Evolutionary conservation across 2,797 vertebrate genomes (phyloP), one percentile per base, ranked within the genome.

Genomic region (Erpetoichthys calabaricus): DNA sequence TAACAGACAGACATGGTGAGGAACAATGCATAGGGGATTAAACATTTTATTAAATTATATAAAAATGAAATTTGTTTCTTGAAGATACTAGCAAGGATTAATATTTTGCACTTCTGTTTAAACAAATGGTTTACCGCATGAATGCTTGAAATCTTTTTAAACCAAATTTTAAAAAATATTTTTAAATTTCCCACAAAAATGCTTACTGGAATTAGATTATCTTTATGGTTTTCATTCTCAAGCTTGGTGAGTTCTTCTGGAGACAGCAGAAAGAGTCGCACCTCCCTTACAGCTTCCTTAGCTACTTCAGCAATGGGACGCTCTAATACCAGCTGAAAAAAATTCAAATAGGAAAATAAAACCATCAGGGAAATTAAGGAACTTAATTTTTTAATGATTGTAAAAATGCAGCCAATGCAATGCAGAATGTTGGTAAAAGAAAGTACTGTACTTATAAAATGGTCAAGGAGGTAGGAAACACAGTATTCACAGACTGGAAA

Each of bases 161-260:
- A 25, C 25, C 25, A 25, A 25, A 25, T 25, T 25, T 25, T 25
- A 25, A 25, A 25, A 25, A 25, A 2, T 25, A 25, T 25, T 25
- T 25, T 25, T 25, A 25, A 25, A 25, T 25, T 25, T 25, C 25
- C 25, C 2, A 25, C 25, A 25, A 25, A 25, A 25, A 6, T 49
- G 47, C 75, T 68, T 59, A 83, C 83, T 57, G 82, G 82, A 56
- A 84, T 77, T 10, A 83, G 70, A 1, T 73, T 67, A 45, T 85
- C 81, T 54, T 5, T 57, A 59, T 65, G 71, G 61, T 85, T 85
- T 65, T 70, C 72, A 60, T 62, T 76, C 45, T 86, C 83, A 65
- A 86, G 68, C 0, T 61, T 64, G 1, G 73, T 79, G 63, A 85
- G 67, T 61, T 86, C 84, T 0, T 57, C 74, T 2, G 80, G 78